A percentile compares a stretch with the other conserved stretches of the same genome.
These are phyloP conservation scores for Caenorhabditis elegans DNA, from an alignment of 1,140 invertebrate species.

Conservation along the genomic window DNA sequence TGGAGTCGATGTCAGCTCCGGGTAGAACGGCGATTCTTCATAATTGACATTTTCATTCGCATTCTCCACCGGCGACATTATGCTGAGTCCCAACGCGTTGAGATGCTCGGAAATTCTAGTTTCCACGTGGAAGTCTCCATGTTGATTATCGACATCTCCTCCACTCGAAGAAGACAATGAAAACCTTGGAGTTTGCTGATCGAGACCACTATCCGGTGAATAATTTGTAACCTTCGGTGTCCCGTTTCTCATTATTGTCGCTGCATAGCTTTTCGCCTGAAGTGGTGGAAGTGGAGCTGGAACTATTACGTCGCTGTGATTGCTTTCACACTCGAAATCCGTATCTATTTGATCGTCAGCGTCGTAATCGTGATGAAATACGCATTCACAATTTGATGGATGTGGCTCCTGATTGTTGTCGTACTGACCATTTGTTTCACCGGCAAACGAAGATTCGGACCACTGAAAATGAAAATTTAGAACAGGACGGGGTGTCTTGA, in stretches of 20 bases:
- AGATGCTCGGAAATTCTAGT: background rate
- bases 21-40: background rate
- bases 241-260: background rate
- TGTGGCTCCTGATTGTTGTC: background rate
- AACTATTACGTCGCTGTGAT: background rate
- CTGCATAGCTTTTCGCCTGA: background rate
- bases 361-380: slow-evolving; percentile 1
- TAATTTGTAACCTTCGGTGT: too few species aligned
- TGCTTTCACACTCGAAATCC: background rate
- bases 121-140: background rate
- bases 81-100: background rate
- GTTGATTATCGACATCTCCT: background rate
- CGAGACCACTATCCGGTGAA: slow-evolving; percentile 4
- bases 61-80: background rate
- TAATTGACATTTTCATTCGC: background rate
- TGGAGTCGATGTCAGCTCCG: background rate
- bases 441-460: background rate
- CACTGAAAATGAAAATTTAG: background rate
- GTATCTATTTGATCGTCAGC: background rate
- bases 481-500: too few species aligned
- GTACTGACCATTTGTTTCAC: background rate
- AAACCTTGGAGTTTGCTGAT: background rate
- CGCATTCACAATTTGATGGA: slow-evolving; percentile 4
- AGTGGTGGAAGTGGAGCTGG: background rate
- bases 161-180: background rate